These are phyloP conservation scores for Narcine bancroftii DNA, from an alignment of 2,113 vertebrate species.

Conservation along the genomic window DNA sequence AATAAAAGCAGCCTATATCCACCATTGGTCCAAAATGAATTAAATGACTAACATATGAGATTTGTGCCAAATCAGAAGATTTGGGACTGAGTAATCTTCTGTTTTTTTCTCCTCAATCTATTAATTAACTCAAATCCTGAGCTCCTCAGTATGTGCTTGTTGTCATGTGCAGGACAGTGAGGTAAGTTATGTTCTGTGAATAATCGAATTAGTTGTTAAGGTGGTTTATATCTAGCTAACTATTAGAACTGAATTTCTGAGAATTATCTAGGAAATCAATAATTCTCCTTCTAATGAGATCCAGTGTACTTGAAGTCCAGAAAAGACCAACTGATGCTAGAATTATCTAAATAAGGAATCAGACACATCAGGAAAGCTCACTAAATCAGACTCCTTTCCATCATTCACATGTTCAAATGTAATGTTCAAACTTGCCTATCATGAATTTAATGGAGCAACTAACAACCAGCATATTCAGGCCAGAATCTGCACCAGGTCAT, in stretches of 20 bases:
- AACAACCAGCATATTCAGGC: background rate
- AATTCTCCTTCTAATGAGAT: background rate
- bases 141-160: background rate
- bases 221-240: background rate
- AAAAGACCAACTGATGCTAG: background rate
- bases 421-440: background rate
- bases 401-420: background rate
- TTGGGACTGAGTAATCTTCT: background rate
- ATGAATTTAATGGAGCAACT: background rate
- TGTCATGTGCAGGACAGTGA: background rate
- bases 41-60: background rate
- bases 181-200: slow-evolving; percentile 15
- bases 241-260: background rate
- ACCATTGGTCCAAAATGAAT: background rate
- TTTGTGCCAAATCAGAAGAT: background rate
- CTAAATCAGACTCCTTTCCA: background rate
- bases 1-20: background rate
- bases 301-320: background rate
- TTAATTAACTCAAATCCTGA: background rate
- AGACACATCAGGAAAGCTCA: background rate
- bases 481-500: background rate
- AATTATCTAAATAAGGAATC: background rate
- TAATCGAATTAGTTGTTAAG: background rate
- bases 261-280: background rate
- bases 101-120: background rate